Base-by-base conservation (phyloP, 2,113 vertebrate genomes). In the Saimiri boliviensis region DNA sequence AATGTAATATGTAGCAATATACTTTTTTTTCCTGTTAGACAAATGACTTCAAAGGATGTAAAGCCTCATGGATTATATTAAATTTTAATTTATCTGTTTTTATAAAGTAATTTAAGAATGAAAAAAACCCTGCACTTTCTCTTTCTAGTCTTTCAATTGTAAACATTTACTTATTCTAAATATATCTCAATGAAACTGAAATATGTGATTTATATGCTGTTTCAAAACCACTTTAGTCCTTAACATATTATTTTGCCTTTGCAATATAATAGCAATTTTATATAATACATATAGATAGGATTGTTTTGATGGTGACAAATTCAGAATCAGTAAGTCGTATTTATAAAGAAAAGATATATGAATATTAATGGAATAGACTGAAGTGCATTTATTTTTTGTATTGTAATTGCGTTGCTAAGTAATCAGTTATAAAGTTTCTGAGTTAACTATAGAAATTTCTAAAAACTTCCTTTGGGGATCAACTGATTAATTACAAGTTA, bases 281-380 rank as follows among this genome's bases (percentile, higher is more conserved):
- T 63, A 49, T n/a, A 86, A 76, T 70, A 71, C 47, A 23, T 86
- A 37, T 35, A 30, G 17, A 74, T 81, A 56, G 19, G 40, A 70
- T 70, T 77, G 89, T 87, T 94, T 96, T 95, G 56, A 93, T 71
- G 27, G 58, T 71, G 76, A 94, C 37, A 96, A 95, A 91, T 88
- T 54, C 45, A 86, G 16, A 82, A 40, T 5, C 37, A 79, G 54
- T 77, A 86, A 92, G 40, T 56, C 35, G 84, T 19, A 92, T 92
- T 95, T 95, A 86, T 73, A 83, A 84, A 66, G 23, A 42, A 63
- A 87, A 86, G 8, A 79, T 94, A 58, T 90, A 32, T 49, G 13
- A 10, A 71, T 94, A 73, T 74, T 66, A 40, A 85, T 74, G n/a
- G 32, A 88, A 49, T 35, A 66, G 23, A 90, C 32, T 83, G 9